These are phyloP conservation scores for Troides helena DNA, from an alignment of 2,888 invertebrate species.

Conservation along the genomic window DNA sequence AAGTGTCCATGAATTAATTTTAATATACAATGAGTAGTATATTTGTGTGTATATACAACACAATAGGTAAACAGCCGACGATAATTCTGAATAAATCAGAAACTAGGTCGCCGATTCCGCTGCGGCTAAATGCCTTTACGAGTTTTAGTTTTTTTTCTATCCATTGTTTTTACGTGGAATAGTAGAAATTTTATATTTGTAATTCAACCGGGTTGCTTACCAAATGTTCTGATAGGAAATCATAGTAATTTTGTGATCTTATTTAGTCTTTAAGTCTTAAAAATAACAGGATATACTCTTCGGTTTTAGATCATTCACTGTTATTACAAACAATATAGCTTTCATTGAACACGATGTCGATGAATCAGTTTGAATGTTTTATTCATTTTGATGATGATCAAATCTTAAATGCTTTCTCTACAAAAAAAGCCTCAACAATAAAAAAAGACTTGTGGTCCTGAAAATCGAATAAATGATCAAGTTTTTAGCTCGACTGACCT, in stretches of 20 bases:
- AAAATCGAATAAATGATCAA: slow-evolving; percentile 5
- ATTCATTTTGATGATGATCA: too few relatives aligned
- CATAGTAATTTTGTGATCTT: too few relatives aligned
- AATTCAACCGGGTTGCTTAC: not conserved
- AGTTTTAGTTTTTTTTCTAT: not conserved
- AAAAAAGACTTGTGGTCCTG: not conserved
- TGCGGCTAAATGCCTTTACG: slow-evolving; percentile 9
- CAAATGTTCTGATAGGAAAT: too few relatives aligned
- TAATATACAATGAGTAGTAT: too few relatives aligned
- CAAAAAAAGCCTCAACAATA: not conserved
- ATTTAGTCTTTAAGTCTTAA: too few relatives aligned
- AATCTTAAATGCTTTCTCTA: not conserved
- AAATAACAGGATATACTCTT: too few relatives aligned
- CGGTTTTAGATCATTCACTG: too few relatives aligned
- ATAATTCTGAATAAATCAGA: slow-evolving; percentile 17
- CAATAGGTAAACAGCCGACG: slow-evolving; percentile 13
- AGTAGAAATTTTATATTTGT: not conserved
- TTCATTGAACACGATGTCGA: not conserved
- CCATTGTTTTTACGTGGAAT: not conserved
- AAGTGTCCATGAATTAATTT: not conserved
- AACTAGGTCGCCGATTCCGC: slow-evolving; percentile 23
- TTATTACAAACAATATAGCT: too few relatives aligned
- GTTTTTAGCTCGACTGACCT: slow-evolving; percentile 4
- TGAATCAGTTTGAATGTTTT: not conserved
- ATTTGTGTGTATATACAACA: not conserved